A percentile compares a stretch with the other conserved stretches of the same genome.
Evolutionary conservation across 2,113 vertebrate genomes (phyloP).

Genomic region (Turnix velox): DNA sequence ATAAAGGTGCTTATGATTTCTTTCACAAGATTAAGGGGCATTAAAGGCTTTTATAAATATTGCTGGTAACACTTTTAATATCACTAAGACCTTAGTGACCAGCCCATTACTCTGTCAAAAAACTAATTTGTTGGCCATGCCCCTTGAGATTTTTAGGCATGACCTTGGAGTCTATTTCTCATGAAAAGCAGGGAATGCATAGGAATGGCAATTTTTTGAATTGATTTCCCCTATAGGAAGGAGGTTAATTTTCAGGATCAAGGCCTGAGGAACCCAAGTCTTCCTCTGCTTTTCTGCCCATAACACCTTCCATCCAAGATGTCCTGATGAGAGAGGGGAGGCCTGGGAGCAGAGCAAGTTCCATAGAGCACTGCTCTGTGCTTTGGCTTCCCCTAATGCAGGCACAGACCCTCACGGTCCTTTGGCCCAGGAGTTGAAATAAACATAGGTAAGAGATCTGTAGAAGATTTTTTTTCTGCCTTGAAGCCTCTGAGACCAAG

Average conservation of each 20-base stretch:
- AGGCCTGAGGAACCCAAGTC: not conserved
- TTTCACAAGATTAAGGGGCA: not conserved
- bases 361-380: not conserved
- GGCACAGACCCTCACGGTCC: not conserved
- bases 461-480: not conserved
- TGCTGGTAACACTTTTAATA: not conserved
- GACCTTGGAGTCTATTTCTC: not conserved
- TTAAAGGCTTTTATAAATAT: not conserved
- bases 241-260: not conserved
- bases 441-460: not conserved
- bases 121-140: not conserved
- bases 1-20: not conserved
- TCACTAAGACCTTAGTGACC: not conserved
- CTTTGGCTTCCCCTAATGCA: not conserved
- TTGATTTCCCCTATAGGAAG: not conserved
- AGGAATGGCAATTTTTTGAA: not conserved
- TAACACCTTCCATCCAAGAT: accelerated
- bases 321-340: not conserved
- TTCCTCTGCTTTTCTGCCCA: not conserved
- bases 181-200: not conserved
- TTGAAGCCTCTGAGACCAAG: not conserved
- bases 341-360: not conserved
- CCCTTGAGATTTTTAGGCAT: not conserved
- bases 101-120: not conserved
- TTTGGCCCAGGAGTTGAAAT: not conserved